Conservation (phyloP, 2,797 vertebrate species). For the Gymnodraco acuticeps region DNA sequence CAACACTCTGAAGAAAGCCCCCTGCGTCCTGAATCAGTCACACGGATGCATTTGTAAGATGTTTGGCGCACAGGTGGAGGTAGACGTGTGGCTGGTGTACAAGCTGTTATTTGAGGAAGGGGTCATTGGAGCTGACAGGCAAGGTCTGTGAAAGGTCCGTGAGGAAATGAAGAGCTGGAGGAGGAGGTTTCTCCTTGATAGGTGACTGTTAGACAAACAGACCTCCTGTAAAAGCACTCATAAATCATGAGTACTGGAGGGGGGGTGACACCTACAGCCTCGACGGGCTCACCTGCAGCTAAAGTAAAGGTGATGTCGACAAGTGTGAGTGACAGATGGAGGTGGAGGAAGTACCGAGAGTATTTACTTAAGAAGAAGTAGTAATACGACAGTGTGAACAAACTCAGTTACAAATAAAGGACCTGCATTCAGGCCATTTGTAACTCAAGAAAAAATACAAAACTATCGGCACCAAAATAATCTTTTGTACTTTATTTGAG, state of each 20-base stretch:
- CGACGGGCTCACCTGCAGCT: conserved; percentile 51
- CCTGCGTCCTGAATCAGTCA: conserved; percentile 27
- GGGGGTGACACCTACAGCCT: conserved; percentile 37
- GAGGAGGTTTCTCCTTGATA: conserved; percentile 59
- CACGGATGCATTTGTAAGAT: conserved; percentile 40
- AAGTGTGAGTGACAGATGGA: conserved; percentile 8
- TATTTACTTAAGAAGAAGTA: too few species aligned
- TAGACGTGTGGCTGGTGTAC: not conserved
- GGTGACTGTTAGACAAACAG: conserved; percentile 64
- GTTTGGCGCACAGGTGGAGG: conserved; percentile 38
- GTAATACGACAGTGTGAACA: too few species aligned
- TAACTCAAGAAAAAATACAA: too few species aligned
- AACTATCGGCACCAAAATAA: too few species aligned
- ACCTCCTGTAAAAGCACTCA: conserved; percentile 62
- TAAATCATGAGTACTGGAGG: conserved; percentile 55
- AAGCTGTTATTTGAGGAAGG: conserved; percentile 36
- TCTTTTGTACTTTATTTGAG: too few species aligned
- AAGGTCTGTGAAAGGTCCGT: conserved; percentile 51
- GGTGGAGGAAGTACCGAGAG: too few species aligned
- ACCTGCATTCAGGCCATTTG: too few species aligned
- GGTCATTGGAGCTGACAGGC: conserved; percentile 56
- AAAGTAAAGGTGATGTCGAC: conserved; percentile 44
- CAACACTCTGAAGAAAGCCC: conserved; percentile 2
- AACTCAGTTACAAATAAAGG: too few species aligned
- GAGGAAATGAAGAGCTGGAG: conserved; percentile 60